These are phyloP conservation scores for Oreotrochilus melanogaster DNA, from an alignment of 2,113 vertebrate genomes.

Conservation along the genomic window DNA sequence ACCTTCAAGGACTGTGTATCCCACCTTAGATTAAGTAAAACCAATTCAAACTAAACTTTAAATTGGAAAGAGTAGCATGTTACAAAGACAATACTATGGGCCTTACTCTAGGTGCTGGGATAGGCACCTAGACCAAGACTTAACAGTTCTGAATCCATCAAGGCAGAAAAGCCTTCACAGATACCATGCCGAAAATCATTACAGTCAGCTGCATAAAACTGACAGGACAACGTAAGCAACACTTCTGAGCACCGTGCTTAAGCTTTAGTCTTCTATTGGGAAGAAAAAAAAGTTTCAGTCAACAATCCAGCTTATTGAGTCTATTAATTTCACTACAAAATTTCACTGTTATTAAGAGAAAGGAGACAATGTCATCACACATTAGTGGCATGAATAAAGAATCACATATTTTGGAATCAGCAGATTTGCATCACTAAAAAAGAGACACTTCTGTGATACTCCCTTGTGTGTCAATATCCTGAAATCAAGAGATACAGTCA, in stretches of 20 bases:
- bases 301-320: neutral
- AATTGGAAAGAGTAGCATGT: neutral
- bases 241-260: neutral
- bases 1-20: neutral
- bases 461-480: neutral
- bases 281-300: neutral
- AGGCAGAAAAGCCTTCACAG: neutral
- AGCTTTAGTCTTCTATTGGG: neutral
- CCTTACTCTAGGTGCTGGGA: neutral
- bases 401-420: neutral
- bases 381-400: neutral
- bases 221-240: accelerated
- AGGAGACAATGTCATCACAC: neutral
- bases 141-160: neutral
- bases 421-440: neutral
- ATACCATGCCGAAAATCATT: neutral
- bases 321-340: neutral
- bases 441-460: neutral
- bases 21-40: neutral
- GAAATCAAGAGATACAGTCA: neutral
- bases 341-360: neutral
- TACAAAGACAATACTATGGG: neutral
- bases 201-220: neutral
- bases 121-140: neutral
- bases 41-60: neutral